Percentiles rank a stretch among this genome's conserved stretches.
phyloP scores from a whole-genome alignment of 2,888 invertebrate genomes.

The Mesochorus sp. region DNA sequence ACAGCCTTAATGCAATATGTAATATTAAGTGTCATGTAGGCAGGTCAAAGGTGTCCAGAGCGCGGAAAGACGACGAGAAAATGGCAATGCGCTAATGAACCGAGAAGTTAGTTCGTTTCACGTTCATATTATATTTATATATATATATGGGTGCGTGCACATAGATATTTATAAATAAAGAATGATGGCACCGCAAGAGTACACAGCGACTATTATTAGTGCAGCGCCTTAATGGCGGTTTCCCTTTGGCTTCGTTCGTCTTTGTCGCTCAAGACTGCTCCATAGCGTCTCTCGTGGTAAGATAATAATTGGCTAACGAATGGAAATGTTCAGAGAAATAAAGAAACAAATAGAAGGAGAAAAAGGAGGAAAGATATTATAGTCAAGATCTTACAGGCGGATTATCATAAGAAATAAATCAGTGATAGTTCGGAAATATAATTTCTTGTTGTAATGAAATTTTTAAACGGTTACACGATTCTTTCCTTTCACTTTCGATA shows the following conservation, averaged over 20 bases:
- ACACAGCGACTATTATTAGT: slow-evolving; percentile 52
- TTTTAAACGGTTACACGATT: slow-evolving; percentile 15
- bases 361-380: background rate
- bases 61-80: slow-evolving; percentile 46
- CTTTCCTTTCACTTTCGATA: no score
- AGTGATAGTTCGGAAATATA: background rate
- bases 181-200: slow-evolving; percentile 4
- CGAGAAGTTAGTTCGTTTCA: slow-evolving; percentile 32
- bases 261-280: background rate
- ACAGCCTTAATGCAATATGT: slow-evolving; percentile 18
- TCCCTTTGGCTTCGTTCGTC: slow-evolving; percentile 39
- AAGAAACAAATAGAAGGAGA: background rate
- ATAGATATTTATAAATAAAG: background rate
- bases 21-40: slow-evolving; percentile 43
- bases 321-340: no score
- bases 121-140: background rate
- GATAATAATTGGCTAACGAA: slow-evolving; percentile 52
- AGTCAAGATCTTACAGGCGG: background rate
- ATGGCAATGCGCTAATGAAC: slow-evolving; percentile 57
- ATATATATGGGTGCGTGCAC: background rate
- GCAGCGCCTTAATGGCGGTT: slow-evolving; percentile 44
- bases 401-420: background rate
- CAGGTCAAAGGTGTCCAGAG: slow-evolving; percentile 57
- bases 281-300: slow-evolving; percentile 11
- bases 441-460: background rate